Evolutionary conservation across 2,797 vertebrate species (phyloP), one percentile per base, ranked within the genome.

Genomic region (Choloepus didactylus): DNA sequence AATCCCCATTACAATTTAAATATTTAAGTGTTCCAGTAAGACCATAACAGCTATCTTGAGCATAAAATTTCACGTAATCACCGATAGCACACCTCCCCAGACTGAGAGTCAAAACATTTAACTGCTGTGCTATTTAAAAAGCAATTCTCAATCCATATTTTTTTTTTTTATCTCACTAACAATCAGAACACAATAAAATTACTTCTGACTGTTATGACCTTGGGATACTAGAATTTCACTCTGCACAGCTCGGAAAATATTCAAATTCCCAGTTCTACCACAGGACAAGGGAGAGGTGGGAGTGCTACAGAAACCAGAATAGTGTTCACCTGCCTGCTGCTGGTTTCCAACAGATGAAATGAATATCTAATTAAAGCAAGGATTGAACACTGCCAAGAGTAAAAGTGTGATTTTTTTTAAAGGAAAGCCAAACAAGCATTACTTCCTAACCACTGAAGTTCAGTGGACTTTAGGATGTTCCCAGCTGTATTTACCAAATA

Each of bases 1-100:
- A 92, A 90, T 93, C 94, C 35, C 82, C 62, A 92, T 84, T 93
- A 94, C 16, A 46, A 67, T 95, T 89, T 95, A 84, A 97, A 91
- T 69, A 96, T 94, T 93, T 92, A 89, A 82, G 29, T 51, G 5
- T 79, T 94, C 27, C 56, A 82, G 60, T 83, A 93, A 97, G 51
- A 95, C 49, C 87, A 85, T 86, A 62, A n/a, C 12, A 60, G 93
- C 80, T 84, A 96, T 18, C 60, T 64, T 51, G 66, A 86, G n/a
- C 67, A 60, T 75, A 85, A 95, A 95, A 82, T 44, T 80, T 14
- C 76, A 89, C 9, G 4, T 18, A 21, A 93, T 87, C 91, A 73
- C 70, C 73, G 6, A 67, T 0, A 80, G 62, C 56, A 15, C 51
- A 64, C 18, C 66, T 44, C 56, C 89, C 80, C 70, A 84, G 35